phyloP scores from a whole-genome alignment of 2,797 vertebrate species.

The Lemur catta region DNA sequence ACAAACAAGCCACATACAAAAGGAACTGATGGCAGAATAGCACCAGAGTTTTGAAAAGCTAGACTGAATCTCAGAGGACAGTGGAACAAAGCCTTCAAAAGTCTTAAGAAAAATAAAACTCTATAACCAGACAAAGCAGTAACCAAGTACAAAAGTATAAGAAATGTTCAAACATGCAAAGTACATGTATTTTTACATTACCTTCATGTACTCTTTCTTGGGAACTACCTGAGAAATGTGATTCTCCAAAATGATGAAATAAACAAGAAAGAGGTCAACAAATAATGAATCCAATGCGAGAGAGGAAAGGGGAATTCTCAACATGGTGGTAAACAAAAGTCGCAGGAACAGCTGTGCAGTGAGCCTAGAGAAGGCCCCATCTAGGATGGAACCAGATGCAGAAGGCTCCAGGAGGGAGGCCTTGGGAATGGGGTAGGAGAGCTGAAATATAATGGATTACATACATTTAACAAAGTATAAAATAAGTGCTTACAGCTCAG shows the following conservation, averaged over 20 bases:
- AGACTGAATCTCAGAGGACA: neutral
- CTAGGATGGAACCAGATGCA: neutral
- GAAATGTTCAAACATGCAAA: neutral
- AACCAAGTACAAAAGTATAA: neutral
- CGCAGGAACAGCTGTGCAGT: too few species aligned
- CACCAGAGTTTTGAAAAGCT: neutral
- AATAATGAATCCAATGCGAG: neutral
- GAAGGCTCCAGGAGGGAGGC: neutral
- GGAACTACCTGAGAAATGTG: neutral
- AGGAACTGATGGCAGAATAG: neutral
- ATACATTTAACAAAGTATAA: neutral
- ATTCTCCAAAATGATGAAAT: neutral
- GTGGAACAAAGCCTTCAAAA: neutral
- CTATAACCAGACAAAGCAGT: neutral
- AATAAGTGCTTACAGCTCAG: neutral
- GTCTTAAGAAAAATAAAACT: neutral
- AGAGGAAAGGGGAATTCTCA: neutral
- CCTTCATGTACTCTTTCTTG: neutral
- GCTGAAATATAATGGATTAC: neutral
- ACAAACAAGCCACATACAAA: neutral
- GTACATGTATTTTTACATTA: neutral
- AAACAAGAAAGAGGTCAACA: neutral
- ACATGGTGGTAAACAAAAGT: neutral
- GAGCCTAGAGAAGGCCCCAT: neutral
- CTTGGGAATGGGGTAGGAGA: too few species aligned